Evolutionary conservation across 2,888 invertebrate genomes (phyloP).

Genomic region (Imbricaverruca yamaguchii): DNA sequence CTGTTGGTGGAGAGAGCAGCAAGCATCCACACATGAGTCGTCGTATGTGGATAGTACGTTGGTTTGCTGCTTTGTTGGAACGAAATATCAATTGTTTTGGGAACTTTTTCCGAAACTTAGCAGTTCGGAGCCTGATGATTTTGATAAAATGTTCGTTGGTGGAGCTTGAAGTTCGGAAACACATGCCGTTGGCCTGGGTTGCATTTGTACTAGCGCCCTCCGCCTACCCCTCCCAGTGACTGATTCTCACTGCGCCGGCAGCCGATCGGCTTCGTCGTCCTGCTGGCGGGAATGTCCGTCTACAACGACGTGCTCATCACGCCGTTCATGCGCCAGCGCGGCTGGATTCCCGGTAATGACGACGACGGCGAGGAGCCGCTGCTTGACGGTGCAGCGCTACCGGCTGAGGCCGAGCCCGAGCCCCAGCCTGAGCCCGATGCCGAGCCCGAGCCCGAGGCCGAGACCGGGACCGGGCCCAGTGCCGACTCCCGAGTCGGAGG

Average conservation of each 20-base stretch:
- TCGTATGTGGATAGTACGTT: no score
- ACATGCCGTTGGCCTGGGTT: no score
- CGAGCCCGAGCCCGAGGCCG: not conserved
- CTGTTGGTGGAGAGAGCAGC: no score
- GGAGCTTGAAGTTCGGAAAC: no score
- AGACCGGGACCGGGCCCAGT: not conserved
- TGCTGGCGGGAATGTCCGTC: slow-evolving; percentile 71
- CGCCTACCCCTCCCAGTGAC: not conserved
- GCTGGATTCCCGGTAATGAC: slow-evolving; percentile 26
- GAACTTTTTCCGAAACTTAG: no score
- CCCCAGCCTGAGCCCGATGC: not conserved
- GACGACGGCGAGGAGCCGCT: slow-evolving; percentile 25
- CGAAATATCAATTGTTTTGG: no score
- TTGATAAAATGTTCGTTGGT: no score
- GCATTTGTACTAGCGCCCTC: no score
- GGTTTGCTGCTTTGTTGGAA: no score
- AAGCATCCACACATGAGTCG: no score
- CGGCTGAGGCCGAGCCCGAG: not conserved
- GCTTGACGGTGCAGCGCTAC: not conserved
- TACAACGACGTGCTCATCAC: slow-evolving; percentile 56
- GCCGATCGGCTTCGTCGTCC: slow-evolving; percentile 65
- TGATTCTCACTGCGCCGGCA: slow-evolving; percentile 38
- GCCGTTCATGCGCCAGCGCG: slow-evolving; percentile 33
- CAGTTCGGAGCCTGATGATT: no score
- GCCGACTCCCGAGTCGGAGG: no score